These are phyloP conservation scores for Erynnis tages DNA, from an alignment of 2,888 invertebrate species.

Conservation along the genomic window DNA sequence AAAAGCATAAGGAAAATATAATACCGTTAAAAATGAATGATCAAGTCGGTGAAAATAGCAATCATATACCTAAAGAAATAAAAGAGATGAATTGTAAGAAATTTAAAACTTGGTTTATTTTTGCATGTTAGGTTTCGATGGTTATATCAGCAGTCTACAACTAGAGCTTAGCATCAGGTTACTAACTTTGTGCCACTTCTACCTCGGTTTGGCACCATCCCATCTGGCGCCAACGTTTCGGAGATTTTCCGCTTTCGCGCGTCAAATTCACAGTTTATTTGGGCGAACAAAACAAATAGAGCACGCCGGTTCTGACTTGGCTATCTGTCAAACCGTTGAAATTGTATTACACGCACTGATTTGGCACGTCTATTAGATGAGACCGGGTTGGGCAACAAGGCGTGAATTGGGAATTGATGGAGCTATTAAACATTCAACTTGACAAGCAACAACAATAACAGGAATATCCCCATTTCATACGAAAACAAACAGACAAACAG, in stretches of 20 bases:
- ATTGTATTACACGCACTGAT: slow-evolving; percentile 2
- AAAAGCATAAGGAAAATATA: too few relatives aligned
- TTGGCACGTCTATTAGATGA: not conserved
- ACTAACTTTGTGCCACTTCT: not conserved
- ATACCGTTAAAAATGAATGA: too few relatives aligned
- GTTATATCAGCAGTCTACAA: too few relatives aligned
- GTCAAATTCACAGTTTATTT: slow-evolving; percentile 36
- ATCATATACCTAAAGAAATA: too few relatives aligned
- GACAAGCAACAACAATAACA: too few relatives aligned
- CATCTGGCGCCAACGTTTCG: slow-evolving; percentile 56
- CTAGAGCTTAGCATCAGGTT: too few relatives aligned
- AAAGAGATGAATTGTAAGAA: too few relatives aligned
- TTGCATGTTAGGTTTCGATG: too few relatives aligned
- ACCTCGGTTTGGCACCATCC: slow-evolving; percentile 54
- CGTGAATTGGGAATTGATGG: not conserved
- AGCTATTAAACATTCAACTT: not conserved
- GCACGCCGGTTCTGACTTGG: slow-evolving; percentile 38
- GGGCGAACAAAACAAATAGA: slow-evolving; percentile 27
- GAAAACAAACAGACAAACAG: not conserved
- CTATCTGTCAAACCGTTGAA: slow-evolving; percentile 30
- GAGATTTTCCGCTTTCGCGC: slow-evolving; percentile 66
- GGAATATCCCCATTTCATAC: too few relatives aligned
- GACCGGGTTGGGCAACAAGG: not conserved
- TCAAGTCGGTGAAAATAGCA: too few relatives aligned
- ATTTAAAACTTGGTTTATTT: too few relatives aligned